Evolutionary conservation across 2,888 invertebrate genomes (phyloP).

Genomic region (Schrankia costaestrigalis): DNA sequence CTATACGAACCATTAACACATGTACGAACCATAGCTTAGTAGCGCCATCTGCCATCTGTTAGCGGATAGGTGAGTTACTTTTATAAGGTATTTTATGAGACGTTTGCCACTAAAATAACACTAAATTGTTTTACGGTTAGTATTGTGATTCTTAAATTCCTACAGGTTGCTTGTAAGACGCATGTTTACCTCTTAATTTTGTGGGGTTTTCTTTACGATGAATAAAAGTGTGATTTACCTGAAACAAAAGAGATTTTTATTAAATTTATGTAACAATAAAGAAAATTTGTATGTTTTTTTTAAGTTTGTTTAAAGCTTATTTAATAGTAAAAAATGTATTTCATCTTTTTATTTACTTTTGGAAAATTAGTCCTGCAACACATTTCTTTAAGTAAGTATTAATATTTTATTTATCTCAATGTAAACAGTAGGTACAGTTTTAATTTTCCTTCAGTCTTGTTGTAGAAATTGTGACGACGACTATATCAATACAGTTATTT

Average conservation of each 20-base stretch:
- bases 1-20: slow-evolving; percentile 11
- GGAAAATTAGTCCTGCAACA: too few relatives aligned
- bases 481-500: too few relatives aligned
- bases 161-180: slow-evolving; percentile 34
- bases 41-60: slow-evolving; percentile 75
- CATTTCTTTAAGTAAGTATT: too few relatives aligned
- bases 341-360: too few relatives aligned
- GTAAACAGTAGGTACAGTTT: too few relatives aligned
- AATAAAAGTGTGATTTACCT: slow-evolving; percentile 40
- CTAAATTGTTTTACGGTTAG: slow-evolving; percentile 37
- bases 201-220: slow-evolving; percentile 22
- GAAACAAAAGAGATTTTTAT: slow-evolving; percentile 40
- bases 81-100: slow-evolving; percentile 35
- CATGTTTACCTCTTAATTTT: slow-evolving; percentile 36
- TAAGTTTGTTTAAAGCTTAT: too few relatives aligned
- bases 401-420: too few relatives aligned
- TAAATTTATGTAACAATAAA: too few relatives aligned
- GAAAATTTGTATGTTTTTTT: too few relatives aligned
- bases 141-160: slow-evolving; percentile 36
- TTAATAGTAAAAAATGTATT: too few relatives aligned
- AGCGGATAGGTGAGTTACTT: slow-evolving; percentile 52
- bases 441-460: too few relatives aligned
- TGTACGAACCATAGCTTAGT: slow-evolving; percentile 35
- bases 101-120: slow-evolving; percentile 35
- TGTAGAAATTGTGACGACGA: too few relatives aligned